Evolutionary conservation across 2,113 vertebrate genomes (phyloP).

Genomic region (Heterotilapia buettikoferi): DNA sequence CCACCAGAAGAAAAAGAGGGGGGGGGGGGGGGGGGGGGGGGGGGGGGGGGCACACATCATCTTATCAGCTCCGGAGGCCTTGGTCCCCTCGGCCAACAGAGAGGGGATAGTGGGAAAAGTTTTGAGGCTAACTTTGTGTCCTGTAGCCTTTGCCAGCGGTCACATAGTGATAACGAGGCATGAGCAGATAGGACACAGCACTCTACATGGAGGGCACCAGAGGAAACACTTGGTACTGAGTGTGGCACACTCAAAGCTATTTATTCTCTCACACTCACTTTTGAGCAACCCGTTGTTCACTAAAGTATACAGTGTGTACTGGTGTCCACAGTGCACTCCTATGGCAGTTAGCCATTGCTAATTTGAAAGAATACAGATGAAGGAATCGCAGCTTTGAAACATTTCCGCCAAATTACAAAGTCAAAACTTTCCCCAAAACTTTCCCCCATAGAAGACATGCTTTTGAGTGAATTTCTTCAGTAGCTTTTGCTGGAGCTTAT

Average conservation of each 20-base stretch:
- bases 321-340: not conserved
- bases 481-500: not conserved
- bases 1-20: no score
- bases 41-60: conserved; percentile 1
- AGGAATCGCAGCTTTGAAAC: not conserved
- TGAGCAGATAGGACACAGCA: conserved; percentile 10
- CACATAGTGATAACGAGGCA: conserved; percentile 27
- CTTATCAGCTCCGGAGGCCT: conserved; percentile 52
- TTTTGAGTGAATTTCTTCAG: not conserved
- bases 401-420: not conserved
- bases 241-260: not conserved
- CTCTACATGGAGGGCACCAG: not conserved
- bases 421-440: not conserved
- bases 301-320: not conserved
- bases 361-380: not conserved
- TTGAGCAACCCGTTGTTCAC: not conserved
- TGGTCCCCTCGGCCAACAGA: not conserved
- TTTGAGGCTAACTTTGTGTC: conserved; percentile 31
- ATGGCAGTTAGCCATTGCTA: not conserved
- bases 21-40: not conserved
- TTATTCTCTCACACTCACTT: not conserved
- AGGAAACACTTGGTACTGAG: not conserved
- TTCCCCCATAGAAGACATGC: not conserved
- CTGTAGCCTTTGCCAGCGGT: conserved; percentile 46
- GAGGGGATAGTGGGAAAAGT: not conserved